Evolutionary conservation across 2,888 invertebrate genomes (phyloP), one percentile per base, ranked within the genome.

Genomic region (Drosophila mayaguana): DNA sequence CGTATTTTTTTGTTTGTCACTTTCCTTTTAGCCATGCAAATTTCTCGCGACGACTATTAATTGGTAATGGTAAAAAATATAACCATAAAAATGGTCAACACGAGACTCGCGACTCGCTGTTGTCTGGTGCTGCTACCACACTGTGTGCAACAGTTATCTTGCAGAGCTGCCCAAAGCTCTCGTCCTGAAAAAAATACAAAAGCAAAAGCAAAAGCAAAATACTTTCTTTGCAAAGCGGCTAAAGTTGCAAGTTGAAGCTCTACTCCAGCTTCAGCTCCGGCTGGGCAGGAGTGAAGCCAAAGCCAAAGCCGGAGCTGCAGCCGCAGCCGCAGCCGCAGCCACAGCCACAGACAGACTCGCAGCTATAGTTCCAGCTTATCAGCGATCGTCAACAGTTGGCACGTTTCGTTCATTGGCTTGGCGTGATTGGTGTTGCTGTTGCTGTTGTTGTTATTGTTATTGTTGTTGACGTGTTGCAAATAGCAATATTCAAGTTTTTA

Each of bases 351-450:
- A 4, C 42, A 40, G 18, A 57, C 48, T 50, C 59, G 20, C 40
- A 45, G 45, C 68, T 63, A 63, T 20, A 61, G 53, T 69, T 69
- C 61, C 63, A 63, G 61, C 80, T 87, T 89, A 84, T 84, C 89
- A 84, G 63, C 60, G 84, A 85, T 89, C 89, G 85, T 80, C 81
- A 87, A 77, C 80, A 84, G 87, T 89, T 83, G 84, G 84, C 84
- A 89, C 89, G 84, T 89, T 89, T 84, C 89, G 84, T 86, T 88
- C 84, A 89, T 89, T 84, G 87, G 81, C 84, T 87, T 83, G 84
- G 73, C 74, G 70, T 78, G 67, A 80, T 68, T 81, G 78, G 78
- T 77, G 72, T 61, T 68, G 81, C 57, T 84, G 73, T 50, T 75
- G 51, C 36, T 78, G 48, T 25, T 43, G 34, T 62, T 80, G 66